Conservation (phyloP, 1,140 invertebrate genomes). For the Drosophila chauvacae region DNA sequence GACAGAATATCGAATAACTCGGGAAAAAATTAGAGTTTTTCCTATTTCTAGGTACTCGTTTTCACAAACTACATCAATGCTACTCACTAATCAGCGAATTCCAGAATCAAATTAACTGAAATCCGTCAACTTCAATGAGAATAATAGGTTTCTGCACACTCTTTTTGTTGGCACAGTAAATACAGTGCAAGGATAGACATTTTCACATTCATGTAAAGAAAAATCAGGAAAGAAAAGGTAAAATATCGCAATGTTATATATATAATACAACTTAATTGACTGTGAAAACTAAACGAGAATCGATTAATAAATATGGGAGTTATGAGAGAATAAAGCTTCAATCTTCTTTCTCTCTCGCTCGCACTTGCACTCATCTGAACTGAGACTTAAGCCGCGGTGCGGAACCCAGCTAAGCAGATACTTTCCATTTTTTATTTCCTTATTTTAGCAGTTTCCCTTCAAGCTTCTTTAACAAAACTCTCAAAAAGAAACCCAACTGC, state of each 20-base stretch:
- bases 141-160: neutral
- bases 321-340: neutral
- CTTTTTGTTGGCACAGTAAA: neutral
- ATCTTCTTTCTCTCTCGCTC: neutral
- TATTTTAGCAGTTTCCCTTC: neutral
- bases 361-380: neutral
- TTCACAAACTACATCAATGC: neutral
- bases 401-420: neutral
- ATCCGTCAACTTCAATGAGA: neutral
- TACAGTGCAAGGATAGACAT: neutral
- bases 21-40: neutral
- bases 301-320: neutral
- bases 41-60: neutral
- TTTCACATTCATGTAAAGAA: too few relatives aligned
- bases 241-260: neutral
- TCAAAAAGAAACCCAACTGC: too few relatives aligned
- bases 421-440: neutral
- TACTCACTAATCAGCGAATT: neutral
- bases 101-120: neutral
- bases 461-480: too few relatives aligned
- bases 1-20: neutral
- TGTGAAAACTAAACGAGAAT: neutral
- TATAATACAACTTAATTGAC: accelerated
- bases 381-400: neutral
- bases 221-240: neutral